Conservation (phyloP, 2,113 vertebrate species). For the Sialia sialis region DNA sequence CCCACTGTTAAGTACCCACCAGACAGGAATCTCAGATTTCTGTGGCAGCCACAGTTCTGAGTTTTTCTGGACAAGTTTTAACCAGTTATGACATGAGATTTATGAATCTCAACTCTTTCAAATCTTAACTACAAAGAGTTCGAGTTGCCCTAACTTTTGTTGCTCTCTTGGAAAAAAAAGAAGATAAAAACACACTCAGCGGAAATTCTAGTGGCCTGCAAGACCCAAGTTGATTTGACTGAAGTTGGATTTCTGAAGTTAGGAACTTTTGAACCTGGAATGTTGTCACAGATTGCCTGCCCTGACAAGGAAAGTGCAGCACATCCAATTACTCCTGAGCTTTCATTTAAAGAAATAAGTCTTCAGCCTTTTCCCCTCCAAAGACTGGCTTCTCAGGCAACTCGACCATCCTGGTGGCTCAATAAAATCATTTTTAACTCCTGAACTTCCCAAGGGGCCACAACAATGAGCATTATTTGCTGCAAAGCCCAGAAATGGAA, state of each 20-base stretch:
- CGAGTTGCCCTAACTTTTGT: not conserved
- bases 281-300: conserved; percentile 4
- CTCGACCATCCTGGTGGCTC: not conserved
- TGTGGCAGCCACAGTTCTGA: not conserved
- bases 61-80: not conserved
- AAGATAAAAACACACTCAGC: conserved; percentile 20
- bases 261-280: conserved; percentile 48
- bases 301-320: conserved; percentile 40
- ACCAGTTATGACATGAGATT: not conserved
- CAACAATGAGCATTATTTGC: not conserved
- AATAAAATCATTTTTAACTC: conserved; percentile 27
- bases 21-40: not conserved
- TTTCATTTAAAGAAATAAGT: conserved; percentile 41
- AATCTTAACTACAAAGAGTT: not conserved
- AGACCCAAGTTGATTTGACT: conserved; percentile 29
- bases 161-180: not conserved
- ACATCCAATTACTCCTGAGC: conserved; percentile 43
- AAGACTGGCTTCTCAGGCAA: not conserved
- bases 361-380: not conserved
- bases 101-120: not conserved
- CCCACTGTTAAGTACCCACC: not conserved
- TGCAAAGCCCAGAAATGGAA: not conserved
- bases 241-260: conserved; percentile 43
- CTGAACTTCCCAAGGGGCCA: not conserved
- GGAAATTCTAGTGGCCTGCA: conserved; percentile 23